Conservation (phyloP, 92 coral and sea anemone species). For the Phenganax stokvisi region DNA sequence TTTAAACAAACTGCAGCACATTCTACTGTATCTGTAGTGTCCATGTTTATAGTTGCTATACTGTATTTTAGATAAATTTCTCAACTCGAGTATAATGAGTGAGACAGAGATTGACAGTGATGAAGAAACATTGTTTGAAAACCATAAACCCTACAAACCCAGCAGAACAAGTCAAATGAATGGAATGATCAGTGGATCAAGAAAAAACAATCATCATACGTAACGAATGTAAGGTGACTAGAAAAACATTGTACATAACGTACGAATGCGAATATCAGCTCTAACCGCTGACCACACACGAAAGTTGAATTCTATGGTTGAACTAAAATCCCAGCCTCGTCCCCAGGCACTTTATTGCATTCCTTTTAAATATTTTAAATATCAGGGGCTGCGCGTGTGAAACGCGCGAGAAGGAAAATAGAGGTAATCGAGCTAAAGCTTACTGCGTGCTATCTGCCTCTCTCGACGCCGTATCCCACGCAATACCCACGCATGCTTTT, state of each 20-base stretch:
- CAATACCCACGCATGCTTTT: too few relatives aligned
- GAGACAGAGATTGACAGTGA: slow-evolving; percentile 90
- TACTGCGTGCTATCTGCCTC: too few relatives aligned
- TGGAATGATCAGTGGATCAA: slow-evolving; percentile 44
- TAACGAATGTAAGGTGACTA: neutral
- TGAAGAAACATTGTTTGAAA: slow-evolving; percentile 91
- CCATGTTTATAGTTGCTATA: neutral
- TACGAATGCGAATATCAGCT: neutral
- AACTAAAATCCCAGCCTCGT: too few relatives aligned
- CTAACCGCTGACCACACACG: neutral
- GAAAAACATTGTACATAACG: neutral
- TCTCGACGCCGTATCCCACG: too few relatives aligned
- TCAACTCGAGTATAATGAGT: slow-evolving; percentile 76
- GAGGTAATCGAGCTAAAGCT: too few relatives aligned
- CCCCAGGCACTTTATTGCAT: too few relatives aligned
- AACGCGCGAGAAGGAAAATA: too few relatives aligned
- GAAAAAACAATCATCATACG: slow-evolving; percentile 11
- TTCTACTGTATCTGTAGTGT: too few relatives aligned
- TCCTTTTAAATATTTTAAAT: too few relatives aligned
- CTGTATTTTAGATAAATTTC: slow-evolving; percentile 61
- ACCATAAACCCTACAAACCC: slow-evolving; percentile 72
- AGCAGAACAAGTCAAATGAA: slow-evolving; percentile 54
- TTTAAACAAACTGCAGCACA: too few relatives aligned
- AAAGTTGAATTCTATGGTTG: neutral
- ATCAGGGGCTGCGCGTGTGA: too few relatives aligned